Conservation (phyloP, 2,888 invertebrate genomes). For the Campopleginae sp. region DNA sequence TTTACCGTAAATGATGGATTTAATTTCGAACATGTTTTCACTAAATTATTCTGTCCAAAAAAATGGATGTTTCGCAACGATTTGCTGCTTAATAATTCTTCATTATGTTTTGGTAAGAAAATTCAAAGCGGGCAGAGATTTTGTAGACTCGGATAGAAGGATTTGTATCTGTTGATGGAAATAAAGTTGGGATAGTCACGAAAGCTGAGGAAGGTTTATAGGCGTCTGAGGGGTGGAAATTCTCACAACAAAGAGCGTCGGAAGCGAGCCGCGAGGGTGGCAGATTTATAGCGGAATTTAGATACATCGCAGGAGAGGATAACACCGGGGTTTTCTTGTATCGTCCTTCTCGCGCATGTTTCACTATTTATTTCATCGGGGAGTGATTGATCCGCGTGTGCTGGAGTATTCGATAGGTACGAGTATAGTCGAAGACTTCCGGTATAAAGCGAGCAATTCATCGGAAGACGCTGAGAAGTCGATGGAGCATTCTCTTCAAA, state of each 20-base stretch:
- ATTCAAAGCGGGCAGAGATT: background rate
- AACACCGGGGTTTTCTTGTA: background rate
- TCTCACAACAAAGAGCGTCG: background rate
- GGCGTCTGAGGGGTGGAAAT: background rate
- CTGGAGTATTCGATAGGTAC: constrained; percentile 14
- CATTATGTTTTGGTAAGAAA: background rate
- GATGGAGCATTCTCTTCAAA: constrained; percentile 45
- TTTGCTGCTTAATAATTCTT: background rate
- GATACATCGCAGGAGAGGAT: background rate
- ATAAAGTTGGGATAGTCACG: constrained; percentile 8
- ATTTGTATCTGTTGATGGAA: constrained; percentile 3
- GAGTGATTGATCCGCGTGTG: constrained; percentile 30
- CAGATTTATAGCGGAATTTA: constrained; percentile 15
- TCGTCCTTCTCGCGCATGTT: background rate
- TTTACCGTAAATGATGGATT: too few species aligned
- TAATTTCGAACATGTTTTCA: too few species aligned
- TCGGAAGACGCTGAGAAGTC: constrained; percentile 30
- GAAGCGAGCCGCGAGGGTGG: background rate
- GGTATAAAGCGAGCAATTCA: constrained; percentile 23
- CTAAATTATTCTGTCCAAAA: too few species aligned
- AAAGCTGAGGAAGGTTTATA: background rate
- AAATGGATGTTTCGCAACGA: too few species aligned
- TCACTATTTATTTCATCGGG: constrained; percentile 2
- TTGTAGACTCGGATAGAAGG: background rate
- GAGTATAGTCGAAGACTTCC: background rate